Percentiles rank a stretch among this genome's conserved stretches.
These are phyloP conservation scores for Salticus scenicus DNA, from an alignment of 2,888 invertebrate species.

Conservation along the genomic window DNA sequence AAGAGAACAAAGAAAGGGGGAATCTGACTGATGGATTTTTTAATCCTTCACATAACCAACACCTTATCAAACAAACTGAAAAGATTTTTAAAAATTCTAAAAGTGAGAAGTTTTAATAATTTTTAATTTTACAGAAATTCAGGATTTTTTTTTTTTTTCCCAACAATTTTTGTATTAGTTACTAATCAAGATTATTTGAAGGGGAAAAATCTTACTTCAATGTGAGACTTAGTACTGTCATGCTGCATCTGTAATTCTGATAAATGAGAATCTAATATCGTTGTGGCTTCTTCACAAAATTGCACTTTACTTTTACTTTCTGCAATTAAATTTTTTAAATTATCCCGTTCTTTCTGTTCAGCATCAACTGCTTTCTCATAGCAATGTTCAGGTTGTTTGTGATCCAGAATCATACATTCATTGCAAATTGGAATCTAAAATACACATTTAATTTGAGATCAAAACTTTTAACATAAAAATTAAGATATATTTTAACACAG, in stretches of 20 bases:
- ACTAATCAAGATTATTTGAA: too few species aligned
- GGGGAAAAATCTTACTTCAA: constrained; percentile 77
- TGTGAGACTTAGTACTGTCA: constrained; percentile 88
- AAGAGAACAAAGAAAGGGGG: too few species aligned
- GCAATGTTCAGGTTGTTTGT: constrained; percentile 87
- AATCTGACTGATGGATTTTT: too few species aligned
- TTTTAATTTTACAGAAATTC: too few species aligned
- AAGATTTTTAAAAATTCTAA: too few species aligned
- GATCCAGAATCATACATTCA: constrained; percentile 88
- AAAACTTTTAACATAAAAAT: neutral
- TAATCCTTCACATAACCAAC: too few species aligned
- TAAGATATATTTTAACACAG: neutral
- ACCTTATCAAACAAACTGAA: too few species aligned
- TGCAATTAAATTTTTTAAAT: constrained; percentile 83
- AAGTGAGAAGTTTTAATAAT: too few species aligned
- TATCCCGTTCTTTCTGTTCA: constrained; percentile 85
- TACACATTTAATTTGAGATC: neutral
- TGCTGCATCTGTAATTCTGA: constrained; percentile 91
- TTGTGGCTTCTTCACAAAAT: constrained; percentile 85
- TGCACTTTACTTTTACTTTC: constrained; percentile 86
- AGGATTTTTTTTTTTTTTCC: too few species aligned
- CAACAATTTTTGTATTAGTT: too few species aligned
- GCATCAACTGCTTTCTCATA: constrained; percentile 88
- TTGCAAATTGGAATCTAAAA: constrained; percentile 87
- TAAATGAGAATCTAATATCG: constrained; percentile 85